phyloP scores from a whole-genome alignment of 2,797 vertebrate genomes.

The Catamblyrhynchus diadema region DNA sequence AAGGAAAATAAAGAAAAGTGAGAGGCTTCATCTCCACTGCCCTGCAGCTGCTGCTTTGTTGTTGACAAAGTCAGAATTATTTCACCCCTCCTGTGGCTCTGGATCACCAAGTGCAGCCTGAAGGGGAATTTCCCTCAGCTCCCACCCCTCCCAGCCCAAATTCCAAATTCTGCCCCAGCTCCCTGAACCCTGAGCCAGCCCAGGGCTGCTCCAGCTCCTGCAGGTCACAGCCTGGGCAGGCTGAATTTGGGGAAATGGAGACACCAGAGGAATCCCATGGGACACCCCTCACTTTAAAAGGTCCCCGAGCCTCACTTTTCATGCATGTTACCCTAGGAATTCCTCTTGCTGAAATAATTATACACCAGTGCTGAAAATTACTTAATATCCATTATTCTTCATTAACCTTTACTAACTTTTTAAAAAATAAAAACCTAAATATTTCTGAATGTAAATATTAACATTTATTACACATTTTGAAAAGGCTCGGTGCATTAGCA shows the following conservation, averaged over 20 bases:
- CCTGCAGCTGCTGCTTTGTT: not conserved
- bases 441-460: conserved; percentile 11
- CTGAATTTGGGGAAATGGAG: not conserved
- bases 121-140: not conserved
- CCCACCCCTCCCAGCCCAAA: not conserved
- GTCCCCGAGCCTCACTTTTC: no score
- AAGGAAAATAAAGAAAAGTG: rapidly evolving
- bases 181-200: not conserved
- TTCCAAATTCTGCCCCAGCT: not conserved
- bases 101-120: not conserved
- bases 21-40: not conserved
- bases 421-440: not conserved
- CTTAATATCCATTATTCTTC: not conserved
- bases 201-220: not conserved
- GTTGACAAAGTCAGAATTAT: not conserved
- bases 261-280: not conserved
- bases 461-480: conserved; percentile 32
- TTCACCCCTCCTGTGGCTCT: not conserved
- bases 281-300: not conserved
- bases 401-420: not conserved
- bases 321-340: not conserved
- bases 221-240: not conserved
- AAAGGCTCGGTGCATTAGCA: conserved; percentile 31
- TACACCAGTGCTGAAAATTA: not conserved
- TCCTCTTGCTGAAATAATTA: not conserved